phyloP scores from a whole-genome alignment of 1,140 invertebrate species.

The Tyrophagus putrescentiae region DNA sequence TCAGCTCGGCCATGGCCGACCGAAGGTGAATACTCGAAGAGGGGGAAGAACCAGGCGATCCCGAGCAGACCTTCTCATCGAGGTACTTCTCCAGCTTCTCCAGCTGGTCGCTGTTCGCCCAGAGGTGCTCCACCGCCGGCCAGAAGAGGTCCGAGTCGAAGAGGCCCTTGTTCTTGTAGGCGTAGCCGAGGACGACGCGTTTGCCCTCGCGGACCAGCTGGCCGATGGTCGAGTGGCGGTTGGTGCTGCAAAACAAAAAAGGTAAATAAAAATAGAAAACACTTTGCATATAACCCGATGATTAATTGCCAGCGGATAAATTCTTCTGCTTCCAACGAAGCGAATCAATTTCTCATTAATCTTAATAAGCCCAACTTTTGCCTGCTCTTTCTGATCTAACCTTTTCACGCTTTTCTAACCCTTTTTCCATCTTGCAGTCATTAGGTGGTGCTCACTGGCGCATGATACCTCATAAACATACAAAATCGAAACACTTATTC shows the following conservation, averaged over 20 bases:
- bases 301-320: slow-evolving; percentile 2
- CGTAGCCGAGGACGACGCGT: slow-evolving; percentile 43
- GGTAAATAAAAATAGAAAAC: background rate
- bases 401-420: background rate
- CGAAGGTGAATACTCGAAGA: background rate
- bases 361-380: too few species aligned
- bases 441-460: background rate
- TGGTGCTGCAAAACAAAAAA: background rate
- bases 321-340: too few species aligned
- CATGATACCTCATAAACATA: too few species aligned
- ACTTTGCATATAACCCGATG: background rate
- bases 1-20: slow-evolving; percentile 46
- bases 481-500: too few species aligned
- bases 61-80: slow-evolving; percentile 24
- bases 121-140: slow-evolving; percentile 40
- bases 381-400: too few species aligned
- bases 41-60: background rate
- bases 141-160: slow-evolving; percentile 30
- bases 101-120: slow-evolving; percentile 43
- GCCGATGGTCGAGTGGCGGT: slow-evolving; percentile 30
- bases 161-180: slow-evolving; percentile 26
- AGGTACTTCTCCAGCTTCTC: slow-evolving; percentile 37
- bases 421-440: background rate
- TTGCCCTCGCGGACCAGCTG: slow-evolving; percentile 39
- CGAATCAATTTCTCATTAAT: too few species aligned